Conservation (phyloP, 2,888 invertebrate species). For the Epicampocera succincta region DNA sequence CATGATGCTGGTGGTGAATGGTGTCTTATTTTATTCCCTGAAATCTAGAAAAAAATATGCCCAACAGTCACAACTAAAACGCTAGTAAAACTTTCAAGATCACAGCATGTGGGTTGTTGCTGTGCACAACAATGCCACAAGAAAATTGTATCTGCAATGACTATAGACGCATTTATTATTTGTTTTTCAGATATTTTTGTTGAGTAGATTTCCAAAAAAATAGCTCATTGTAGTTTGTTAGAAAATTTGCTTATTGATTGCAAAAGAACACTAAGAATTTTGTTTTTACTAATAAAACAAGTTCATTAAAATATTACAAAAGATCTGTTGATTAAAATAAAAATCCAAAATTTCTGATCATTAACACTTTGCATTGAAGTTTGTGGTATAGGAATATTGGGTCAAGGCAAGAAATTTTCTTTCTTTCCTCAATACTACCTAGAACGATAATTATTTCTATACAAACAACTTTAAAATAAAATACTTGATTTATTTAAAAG, state of each 20-base stretch:
- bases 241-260: constrained; percentile 24
- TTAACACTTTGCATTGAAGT: too few species aligned
- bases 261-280: constrained; percentile 2
- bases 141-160: constrained; percentile 29
- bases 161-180: not conserved
- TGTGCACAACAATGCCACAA: constrained; percentile 1
- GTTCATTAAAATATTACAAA: constrained; percentile 9
- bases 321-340: constrained; percentile 19
- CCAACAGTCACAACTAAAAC: constrained; percentile 8
- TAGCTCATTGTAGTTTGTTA: constrained; percentile 44
- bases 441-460: not conserved
- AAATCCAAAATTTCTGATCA: too few species aligned
- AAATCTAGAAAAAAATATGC: constrained; percentile 46
- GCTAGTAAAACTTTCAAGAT: constrained; percentile 62
- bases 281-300: not conserved
- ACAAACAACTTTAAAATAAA: not conserved
- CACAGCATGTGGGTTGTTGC: constrained; percentile 67
- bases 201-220: constrained; percentile 5
- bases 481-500: too few species aligned
- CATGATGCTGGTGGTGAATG: constrained; percentile 55
- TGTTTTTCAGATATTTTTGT: not conserved
- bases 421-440: too few species aligned
- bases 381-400: constrained; percentile 7
- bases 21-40: constrained; percentile 50
- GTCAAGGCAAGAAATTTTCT: constrained; percentile 21